A percentile compares a stretch with the other conserved stretches of the same genome.
Conservation (phyloP, 92 coral and sea anemone genomes). For the Epizoanthus scotinus region DNA sequence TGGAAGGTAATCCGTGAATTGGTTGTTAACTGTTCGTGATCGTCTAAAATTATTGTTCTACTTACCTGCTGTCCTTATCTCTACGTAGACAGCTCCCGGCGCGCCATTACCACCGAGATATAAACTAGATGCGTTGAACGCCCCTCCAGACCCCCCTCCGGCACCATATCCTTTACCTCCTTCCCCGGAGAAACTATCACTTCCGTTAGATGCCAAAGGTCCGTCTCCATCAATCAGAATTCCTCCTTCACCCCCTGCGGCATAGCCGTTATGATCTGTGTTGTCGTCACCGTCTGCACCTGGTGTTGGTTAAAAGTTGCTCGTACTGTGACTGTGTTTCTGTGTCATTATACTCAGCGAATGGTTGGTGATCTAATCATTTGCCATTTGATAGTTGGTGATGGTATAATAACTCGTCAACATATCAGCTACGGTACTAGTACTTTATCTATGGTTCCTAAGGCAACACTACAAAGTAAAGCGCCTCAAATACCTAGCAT, state of each 20-base stretch:
- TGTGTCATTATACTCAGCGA: no score
- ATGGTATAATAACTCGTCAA: no score
- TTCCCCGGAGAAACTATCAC: background rate
- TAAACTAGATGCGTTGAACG: no score
- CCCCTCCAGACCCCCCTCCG: slow-evolving; percentile 6
- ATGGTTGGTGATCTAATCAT: no score
- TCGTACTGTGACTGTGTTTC: no score
- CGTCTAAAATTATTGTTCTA: background rate
- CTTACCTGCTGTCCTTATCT: background rate
- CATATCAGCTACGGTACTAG: no score
- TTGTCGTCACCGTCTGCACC: background rate
- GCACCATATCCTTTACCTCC: slow-evolving; percentile 33
- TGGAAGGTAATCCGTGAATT: no score
- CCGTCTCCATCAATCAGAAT: slow-evolving; percentile 20
- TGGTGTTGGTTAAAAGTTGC: background rate
- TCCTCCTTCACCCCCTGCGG: slow-evolving; percentile 33
- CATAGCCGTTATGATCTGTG: background rate
- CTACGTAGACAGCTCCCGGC: slow-evolving; percentile 31
- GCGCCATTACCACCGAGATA: slow-evolving; percentile 19
- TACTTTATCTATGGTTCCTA: no score
- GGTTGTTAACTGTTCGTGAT: no score
- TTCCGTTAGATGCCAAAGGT: slow-evolving; percentile 14
- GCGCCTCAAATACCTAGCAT: no score
- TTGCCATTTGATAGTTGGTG: no score
- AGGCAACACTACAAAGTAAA: no score